Evolutionary conservation across 2,888 invertebrate genomes (phyloP), one percentile per base, ranked within the genome.

Genomic region (Leucania comma): DNA sequence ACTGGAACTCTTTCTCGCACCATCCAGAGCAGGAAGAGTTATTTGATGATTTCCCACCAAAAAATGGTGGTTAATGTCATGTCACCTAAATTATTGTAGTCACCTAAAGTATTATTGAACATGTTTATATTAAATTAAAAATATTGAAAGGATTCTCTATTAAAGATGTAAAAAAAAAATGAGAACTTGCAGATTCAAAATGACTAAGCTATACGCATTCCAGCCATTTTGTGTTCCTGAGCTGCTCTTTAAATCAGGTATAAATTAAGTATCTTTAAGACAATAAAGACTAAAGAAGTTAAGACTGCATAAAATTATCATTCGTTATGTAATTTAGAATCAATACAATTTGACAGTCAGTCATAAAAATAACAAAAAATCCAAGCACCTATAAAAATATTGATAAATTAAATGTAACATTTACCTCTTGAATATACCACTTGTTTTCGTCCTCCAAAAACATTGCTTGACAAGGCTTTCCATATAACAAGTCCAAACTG

Each of bases 341-440:
- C 14, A 46, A 29, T 3, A 17, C 17, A 17, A 24, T 32, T 14
- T 12, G 2, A 50, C 5, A 24, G 24, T 2, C 22, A 9, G 12
- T 17, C 8, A 20, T 14, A 0, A 26, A 22, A 35, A 48, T 20
- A 46, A 26, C 9, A 14, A 1, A 20, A 5, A 20, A 62, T 32
- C n/a, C 10, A 20, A 26, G 17, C 3, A 26, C 24, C 3, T 51
- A 32, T 32, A 51, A 70, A 51, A 42, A 32, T 0, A 10, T 20
- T 8, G 2, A 53, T 0, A 46, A 17, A 42, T 17, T 42, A 42
- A 35, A 38, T 20, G 20, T 14, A 6, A 38, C 50, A 81, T 83
- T 86, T 87, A 94, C 95, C 92, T 92, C 84, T 83, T 95, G 95
- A 6, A 94, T 35, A 68, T 79, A 90, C 94, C 93, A 93, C 2